These are phyloP conservation scores for Anolis carolinensis DNA, from an alignment of 2,113 vertebrate genomes.

Conservation along the genomic window DNA sequence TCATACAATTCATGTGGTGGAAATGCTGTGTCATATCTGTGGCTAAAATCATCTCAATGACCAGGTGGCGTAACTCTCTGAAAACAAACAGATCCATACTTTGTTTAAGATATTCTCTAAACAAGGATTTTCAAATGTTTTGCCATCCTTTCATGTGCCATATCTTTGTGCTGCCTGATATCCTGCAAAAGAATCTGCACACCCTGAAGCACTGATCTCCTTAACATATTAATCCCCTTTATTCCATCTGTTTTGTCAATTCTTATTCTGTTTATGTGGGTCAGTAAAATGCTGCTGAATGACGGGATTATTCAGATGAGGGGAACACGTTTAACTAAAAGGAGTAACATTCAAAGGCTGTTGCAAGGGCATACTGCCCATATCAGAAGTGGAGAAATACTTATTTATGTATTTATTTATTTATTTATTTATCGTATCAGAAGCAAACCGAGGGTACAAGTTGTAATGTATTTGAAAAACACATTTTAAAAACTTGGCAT, in stretches of 20 bases:
- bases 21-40: slow-evolving; percentile 24
- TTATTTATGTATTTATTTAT: too few relatives aligned
- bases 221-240: neutral
- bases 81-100: neutral
- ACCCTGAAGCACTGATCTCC: neutral
- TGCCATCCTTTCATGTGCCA: neutral
- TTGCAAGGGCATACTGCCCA: too few relatives aligned
- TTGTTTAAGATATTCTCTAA: neutral
- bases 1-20: neutral
- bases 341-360: too few relatives aligned
- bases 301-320: neutral
- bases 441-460: too few relatives aligned
- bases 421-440: too few relatives aligned
- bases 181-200: neutral
- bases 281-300: neutral
- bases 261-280: neutral
- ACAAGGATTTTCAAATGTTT: neutral
- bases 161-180: too few relatives aligned
- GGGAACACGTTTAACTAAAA: neutral
- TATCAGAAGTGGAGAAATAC: too few relatives aligned
- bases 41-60: slow-evolving; percentile 17
- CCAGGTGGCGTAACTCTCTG: slow-evolving; percentile 12
- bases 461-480: too few relatives aligned
- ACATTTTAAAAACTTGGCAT: too few relatives aligned
- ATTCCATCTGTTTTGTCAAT: neutral